Conservation (phyloP, 2,113 vertebrate genomes). For the Trogon melanurus region DNA sequence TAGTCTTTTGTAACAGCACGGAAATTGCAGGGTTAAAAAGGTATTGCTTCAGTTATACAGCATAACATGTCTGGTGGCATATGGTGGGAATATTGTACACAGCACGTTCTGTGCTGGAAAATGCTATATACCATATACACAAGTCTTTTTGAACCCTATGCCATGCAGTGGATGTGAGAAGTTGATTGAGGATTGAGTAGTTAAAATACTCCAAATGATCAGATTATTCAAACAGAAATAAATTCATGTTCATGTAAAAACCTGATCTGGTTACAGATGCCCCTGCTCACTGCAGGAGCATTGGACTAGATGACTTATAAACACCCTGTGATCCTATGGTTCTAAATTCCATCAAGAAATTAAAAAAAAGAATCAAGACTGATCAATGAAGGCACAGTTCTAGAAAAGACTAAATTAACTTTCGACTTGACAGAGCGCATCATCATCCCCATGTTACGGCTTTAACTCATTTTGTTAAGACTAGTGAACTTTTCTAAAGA, state of each 20-base stretch:
- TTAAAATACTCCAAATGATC: background rate
- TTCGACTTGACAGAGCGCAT: background rate
- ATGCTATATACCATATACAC: background rate
- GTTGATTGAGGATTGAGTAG: background rate
- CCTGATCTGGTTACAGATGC: too few relatives aligned
- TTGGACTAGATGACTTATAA: too few relatives aligned
- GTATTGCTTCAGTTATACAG: background rate
- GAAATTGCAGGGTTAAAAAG: background rate
- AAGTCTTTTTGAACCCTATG: background rate
- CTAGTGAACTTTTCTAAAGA: constrained; percentile 84
- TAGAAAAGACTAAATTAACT: background rate
- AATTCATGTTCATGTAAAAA: background rate
- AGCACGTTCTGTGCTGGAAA: background rate
- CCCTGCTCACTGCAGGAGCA: too few relatives aligned
- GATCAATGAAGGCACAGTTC: background rate
- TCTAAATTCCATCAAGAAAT: background rate
- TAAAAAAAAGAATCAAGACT: background rate
- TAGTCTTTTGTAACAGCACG: background rate
- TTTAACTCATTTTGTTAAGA: constrained; percentile 70
- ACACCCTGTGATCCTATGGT: too few relatives aligned
- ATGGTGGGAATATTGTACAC: background rate
- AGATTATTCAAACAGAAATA: background rate
- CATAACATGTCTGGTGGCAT: background rate
- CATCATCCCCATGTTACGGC: background rate
- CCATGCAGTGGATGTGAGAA: background rate